phyloP scores from a whole-genome alignment of 2,113 vertebrate species.

The Coracopsis vasa region DNA sequence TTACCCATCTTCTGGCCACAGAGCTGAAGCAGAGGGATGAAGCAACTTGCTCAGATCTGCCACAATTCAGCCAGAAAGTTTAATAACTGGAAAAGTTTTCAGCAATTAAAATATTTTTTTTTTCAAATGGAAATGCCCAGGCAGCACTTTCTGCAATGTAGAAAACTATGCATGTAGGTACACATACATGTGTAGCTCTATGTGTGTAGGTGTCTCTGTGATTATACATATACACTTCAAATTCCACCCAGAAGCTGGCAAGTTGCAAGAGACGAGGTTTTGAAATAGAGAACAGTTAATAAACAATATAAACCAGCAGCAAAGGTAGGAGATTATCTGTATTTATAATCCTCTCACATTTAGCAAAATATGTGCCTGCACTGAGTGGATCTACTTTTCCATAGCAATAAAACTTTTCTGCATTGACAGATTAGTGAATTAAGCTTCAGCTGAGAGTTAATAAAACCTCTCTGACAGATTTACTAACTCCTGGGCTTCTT shows the following conservation, averaged over 20 bases:
- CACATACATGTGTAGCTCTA: background rate
- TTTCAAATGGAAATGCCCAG: background rate
- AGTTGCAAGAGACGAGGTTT: background rate
- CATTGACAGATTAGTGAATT: constrained; percentile 63
- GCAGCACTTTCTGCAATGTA: background rate
- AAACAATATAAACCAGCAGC: background rate
- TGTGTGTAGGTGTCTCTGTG: background rate
- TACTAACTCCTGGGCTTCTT: constrained; percentile 32
- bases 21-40: background rate
- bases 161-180: background rate
- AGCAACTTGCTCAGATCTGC: background rate
- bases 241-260: background rate
- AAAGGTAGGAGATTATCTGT: background rate
- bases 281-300: background rate
- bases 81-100: background rate
- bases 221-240: background rate
- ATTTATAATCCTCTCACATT: background rate
- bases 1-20: background rate
- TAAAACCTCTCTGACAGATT: constrained; percentile 63
- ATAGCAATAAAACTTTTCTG: constrained; percentile 33
- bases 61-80: background rate
- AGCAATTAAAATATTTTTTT: background rate
- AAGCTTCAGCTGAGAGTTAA: constrained; percentile 51
- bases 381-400: constrained; percentile 21
- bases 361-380: background rate